Evolutionary conservation across 1,140 invertebrate genomes (phyloP), one percentile per base, ranked within the genome.

Genomic region (Penaeus chinensis): DNA sequence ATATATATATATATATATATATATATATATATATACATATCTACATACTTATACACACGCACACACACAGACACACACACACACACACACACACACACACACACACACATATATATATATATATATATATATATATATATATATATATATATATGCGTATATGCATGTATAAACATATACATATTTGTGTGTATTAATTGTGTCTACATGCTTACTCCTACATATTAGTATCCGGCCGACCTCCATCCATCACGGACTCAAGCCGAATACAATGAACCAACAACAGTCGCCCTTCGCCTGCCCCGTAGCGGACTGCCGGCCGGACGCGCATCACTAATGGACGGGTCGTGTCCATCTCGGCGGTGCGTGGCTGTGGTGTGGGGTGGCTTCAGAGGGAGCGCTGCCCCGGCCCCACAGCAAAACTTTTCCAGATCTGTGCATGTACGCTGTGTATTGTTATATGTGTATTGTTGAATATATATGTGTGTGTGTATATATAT

Each of bases 11-110:
- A 69, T 69, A 69, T 18, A 69, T 18, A 18, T 18, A 69, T 18
- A 69, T 18, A 69, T 18, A 69, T 18, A 69, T 69, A 69, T 69
- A 18, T 69, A 69, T 69, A 69, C 27, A 69, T 69, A 69, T 69
- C 22, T 69, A 69, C 27, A 69, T 18, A 69, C 27, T n/a, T 69
- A 18, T 18, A 69, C 27, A 18, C 27, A 69, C 27, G 27, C 27
- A 69, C 27, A 69, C 27, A 69, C 5, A 69, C 27, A 69, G 22
- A 69, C 27, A 69, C 27, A 69, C 27, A 69, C 27, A 69, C 27
- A 69, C 27, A 69, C 3, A 69, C 27, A 69, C 27, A 69, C 27
- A 18, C 27, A 69, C 27, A 69, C 27, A 69, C 27, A 69, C 27
- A 69, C 27, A 7, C 5, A 42, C 7, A 42, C 4, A 42, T 42